phyloP scores from a whole-genome alignment of 2,888 invertebrate genomes.

The Elaeidobius kamerunicus region DNA sequence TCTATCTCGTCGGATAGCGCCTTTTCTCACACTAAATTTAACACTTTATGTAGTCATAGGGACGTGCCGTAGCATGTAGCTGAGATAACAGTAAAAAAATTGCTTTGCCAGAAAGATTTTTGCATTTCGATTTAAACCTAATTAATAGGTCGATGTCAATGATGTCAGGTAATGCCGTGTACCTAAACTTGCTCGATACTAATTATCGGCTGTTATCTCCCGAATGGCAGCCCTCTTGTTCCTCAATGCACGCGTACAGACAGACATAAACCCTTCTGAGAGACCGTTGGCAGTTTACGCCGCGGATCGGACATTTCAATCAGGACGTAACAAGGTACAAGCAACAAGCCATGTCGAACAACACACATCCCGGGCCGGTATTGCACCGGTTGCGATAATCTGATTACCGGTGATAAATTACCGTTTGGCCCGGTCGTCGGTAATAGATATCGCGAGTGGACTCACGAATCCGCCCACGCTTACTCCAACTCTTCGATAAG shows the following conservation, averaged over 20 bases:
- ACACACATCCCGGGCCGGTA: conserved; percentile 37
- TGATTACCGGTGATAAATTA: conserved; percentile 48
- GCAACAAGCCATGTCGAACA: conserved; percentile 30
- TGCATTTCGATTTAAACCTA: too few relatives aligned
- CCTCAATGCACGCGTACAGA: too few relatives aligned
- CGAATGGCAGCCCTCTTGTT: too few relatives aligned
- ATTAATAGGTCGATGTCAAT: too few relatives aligned
- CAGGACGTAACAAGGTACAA: conserved; percentile 29
- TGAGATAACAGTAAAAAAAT: too few relatives aligned
- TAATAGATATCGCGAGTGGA: conserved; percentile 47
- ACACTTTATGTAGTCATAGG: conserved; percentile 20
- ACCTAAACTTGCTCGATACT: too few relatives aligned
- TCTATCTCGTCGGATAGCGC: conserved; percentile 28
- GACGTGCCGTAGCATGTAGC: too few relatives aligned
- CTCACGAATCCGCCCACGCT: conserved; percentile 41
- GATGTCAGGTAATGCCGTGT: too few relatives aligned
- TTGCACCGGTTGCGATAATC: conserved; percentile 46
- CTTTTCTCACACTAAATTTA: conserved; percentile 34
- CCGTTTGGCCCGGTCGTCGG: conserved; percentile 39
- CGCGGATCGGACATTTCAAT: conserved; percentile 28
- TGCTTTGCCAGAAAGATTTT: too few relatives aligned
- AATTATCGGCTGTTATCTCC: too few relatives aligned
- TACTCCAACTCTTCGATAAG: conserved; percentile 3
- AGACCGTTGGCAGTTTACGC: not conserved
- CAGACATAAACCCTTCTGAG: conserved; percentile 9